Evolutionary conservation across 2,113 vertebrate species (phyloP).

Genomic region (Caretta caretta): DNA sequence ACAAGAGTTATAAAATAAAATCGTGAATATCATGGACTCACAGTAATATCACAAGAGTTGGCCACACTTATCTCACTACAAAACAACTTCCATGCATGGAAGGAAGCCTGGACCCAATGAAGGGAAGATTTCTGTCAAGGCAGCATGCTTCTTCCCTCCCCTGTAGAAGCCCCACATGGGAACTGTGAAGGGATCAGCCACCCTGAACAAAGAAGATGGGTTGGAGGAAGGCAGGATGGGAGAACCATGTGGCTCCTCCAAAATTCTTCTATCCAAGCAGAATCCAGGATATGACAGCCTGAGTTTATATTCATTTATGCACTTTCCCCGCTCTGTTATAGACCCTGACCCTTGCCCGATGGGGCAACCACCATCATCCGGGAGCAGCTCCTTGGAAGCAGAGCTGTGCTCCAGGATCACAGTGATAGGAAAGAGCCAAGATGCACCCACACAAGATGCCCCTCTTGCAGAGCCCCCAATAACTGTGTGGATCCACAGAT

Average conservation of each 20-base stretch:
- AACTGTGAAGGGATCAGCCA: neutral
- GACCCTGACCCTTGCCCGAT: neutral
- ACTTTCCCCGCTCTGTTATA: neutral
- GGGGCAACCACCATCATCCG: neutral
- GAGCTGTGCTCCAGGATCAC: accelerated
- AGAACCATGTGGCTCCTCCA: neutral
- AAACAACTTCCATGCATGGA: neutral
- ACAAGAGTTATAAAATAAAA: neutral
- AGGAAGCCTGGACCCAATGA: neutral
- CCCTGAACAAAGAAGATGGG: neutral
- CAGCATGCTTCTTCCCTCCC: neutral
- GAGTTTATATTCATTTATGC: neutral
- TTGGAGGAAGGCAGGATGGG: neutral
- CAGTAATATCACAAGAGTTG: neutral
- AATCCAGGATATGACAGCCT: neutral
- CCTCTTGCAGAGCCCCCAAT: neutral
- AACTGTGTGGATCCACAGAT: neutral
- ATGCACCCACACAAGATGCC: neutral
- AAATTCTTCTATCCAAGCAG: neutral
- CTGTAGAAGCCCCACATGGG: neutral
- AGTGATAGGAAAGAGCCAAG: neutral
- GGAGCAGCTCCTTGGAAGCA: neutral
- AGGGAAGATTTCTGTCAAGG: neutral
- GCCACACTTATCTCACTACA: neutral
- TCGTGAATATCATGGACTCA: neutral